A percentile compares a stretch with the other conserved stretches of the same genome.
phyloP scores from a whole-genome alignment of 2,797 vertebrate species.

The Acridotheres tristis region DNA sequence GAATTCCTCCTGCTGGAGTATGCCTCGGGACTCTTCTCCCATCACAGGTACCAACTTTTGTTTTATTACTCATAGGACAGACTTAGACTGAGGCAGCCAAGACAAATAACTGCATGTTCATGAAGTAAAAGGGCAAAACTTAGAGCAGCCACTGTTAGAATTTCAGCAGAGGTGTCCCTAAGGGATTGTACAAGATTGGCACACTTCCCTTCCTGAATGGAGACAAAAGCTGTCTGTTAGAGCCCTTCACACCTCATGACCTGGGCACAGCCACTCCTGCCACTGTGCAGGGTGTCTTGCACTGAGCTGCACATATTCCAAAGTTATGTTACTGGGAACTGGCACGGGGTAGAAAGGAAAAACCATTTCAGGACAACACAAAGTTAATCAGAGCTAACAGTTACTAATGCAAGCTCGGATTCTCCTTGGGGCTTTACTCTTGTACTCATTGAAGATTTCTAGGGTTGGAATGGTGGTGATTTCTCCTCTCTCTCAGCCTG shows the following conservation, averaged over 20 bases:
- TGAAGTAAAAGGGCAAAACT: neutral
- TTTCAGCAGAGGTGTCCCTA: neutral
- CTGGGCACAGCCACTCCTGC: neutral
- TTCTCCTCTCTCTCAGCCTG: conserved; percentile 76
- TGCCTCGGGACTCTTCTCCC: conserved; percentile 92
- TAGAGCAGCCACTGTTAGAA: neutral
- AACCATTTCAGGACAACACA: neutral
- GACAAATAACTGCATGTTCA: neutral
- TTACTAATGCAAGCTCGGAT: accelerated
- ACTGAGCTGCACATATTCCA: neutral
- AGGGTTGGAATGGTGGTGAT: neutral
- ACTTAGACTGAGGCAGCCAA: neutral
- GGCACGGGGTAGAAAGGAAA: neutral
- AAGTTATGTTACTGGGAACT: neutral
- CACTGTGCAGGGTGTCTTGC: neutral
- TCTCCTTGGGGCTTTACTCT: neutral
- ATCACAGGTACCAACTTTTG: conserved; percentile 85
- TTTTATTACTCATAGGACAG: neutral
- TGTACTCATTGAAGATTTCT: neutral
- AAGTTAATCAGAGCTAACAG: neutral
- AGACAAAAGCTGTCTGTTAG: neutral
- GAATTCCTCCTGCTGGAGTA: conserved; percentile 96
- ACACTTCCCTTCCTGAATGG: neutral
- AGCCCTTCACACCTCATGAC: neutral
- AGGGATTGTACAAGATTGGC: neutral